These are phyloP conservation scores for Euschistus heros DNA, from an alignment of 1,140 invertebrate species.

Conservation along the genomic window DNA sequence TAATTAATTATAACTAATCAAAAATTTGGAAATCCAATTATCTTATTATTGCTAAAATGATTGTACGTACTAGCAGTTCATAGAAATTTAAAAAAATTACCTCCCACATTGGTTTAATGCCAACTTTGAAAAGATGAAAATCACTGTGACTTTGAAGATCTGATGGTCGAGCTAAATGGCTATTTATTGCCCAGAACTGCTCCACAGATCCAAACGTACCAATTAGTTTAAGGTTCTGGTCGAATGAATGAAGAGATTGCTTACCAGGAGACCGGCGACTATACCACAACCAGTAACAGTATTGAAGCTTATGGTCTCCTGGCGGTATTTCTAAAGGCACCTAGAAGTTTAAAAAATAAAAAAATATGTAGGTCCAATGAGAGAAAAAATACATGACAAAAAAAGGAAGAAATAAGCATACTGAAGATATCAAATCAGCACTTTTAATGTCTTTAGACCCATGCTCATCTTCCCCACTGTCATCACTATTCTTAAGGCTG, in stretches of 20 bases:
- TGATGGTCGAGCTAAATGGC: slow-evolving; percentile 76
- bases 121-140: slow-evolving; percentile 96
- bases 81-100: slow-evolving; percentile 37
- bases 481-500: slow-evolving; percentile 46
- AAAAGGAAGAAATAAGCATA: slow-evolving; percentile 30
- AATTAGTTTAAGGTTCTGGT: slow-evolving; percentile 62
- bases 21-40: too few relatives aligned
- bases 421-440: slow-evolving; percentile 36
- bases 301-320: slow-evolving; percentile 77
- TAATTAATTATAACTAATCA: too few relatives aligned
- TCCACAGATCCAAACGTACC: slow-evolving; percentile 83
- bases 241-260: slow-evolving; percentile 39
- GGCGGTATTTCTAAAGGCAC: slow-evolving; percentile 53
- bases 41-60: too few relatives aligned
- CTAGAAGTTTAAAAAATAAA: slow-evolving; percentile 30
- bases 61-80: too few relatives aligned
- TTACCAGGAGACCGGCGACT: slow-evolving; percentile 47
- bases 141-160: slow-evolving; percentile 85
- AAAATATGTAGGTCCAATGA: not conserved
- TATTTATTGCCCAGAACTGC: slow-evolving; percentile 94
- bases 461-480: slow-evolving; percentile 47
- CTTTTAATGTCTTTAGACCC: slow-evolving; percentile 36
- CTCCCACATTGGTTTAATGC: slow-evolving; percentile 98
- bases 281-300: slow-evolving; percentile 83
- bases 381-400: slow-evolving; percentile 14